A percentile compares a stretch with the other conserved stretches of the same genome.
Evolutionary conservation across 2,888 invertebrate genomes (phyloP).

Genomic region (Slavum lentiscoides): DNA sequence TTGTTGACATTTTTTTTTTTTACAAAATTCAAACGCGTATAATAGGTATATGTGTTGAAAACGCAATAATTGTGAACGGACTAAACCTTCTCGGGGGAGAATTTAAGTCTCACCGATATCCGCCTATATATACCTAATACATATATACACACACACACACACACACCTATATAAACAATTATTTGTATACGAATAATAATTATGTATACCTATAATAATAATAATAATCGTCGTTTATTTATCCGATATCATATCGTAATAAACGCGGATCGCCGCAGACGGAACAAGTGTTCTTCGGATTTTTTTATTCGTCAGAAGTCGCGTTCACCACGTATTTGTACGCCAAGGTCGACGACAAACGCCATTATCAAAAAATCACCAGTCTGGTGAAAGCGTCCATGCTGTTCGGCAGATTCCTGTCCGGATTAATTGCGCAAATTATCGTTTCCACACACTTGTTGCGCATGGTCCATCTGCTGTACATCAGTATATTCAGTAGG

Average conservation of each 20-base stretch:
- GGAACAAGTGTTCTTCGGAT: slow-evolving; percentile 77
- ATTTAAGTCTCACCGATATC: too few relatives aligned
- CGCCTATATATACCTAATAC: too few relatives aligned
- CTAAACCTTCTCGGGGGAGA: too few relatives aligned
- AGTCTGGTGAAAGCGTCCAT: slow-evolving; percentile 83
- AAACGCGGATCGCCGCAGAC: slow-evolving; percentile 57
- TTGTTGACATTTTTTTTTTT: too few relatives aligned
- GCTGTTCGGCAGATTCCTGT: slow-evolving; percentile 77
- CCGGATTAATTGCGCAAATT: slow-evolving; percentile 73
- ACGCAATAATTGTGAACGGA: too few relatives aligned
- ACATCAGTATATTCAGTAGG: slow-evolving; percentile 54
- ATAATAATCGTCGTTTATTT: too few relatives aligned
- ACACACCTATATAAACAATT: too few relatives aligned
- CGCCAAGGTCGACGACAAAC: slow-evolving; percentile 70
- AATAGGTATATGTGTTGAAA: too few relatives aligned
- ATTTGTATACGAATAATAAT: too few relatives aligned
- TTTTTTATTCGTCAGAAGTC: slow-evolving; percentile 85
- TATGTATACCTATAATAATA: too few relatives aligned
- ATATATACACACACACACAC: too few relatives aligned
- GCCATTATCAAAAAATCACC: slow-evolving; percentile 79
- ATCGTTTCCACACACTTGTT: slow-evolving; percentile 61
- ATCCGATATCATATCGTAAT: not conserved
- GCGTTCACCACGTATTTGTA: slow-evolving; percentile 94
- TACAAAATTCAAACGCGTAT: too few relatives aligned
- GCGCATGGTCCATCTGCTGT: slow-evolving; percentile 41